Conservation (phyloP, 1,140 invertebrate species). For the Rhopalosiphum padi region DNA sequence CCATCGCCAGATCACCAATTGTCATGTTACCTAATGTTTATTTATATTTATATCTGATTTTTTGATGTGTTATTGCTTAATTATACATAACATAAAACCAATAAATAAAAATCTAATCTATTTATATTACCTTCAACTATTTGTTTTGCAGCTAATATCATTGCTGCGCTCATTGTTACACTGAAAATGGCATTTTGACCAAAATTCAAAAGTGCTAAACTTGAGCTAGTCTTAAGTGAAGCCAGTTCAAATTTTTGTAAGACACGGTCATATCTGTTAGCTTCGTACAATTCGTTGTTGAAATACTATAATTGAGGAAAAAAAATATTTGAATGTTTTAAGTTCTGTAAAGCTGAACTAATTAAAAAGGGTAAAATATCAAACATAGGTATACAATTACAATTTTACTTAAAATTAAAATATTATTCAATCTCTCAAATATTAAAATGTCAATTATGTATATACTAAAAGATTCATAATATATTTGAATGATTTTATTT, state of each 20-base stretch:
- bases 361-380: neutral
- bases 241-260: constrained; percentile 89
- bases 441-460: too few relatives aligned
- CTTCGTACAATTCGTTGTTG: constrained; percentile 96
- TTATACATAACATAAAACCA: neutral
- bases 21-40: constrained; percentile 83
- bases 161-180: constrained; percentile 87
- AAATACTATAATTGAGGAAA: constrained; percentile 80
- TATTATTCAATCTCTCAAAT: too few relatives aligned
- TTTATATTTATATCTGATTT: neutral
- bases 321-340: neutral
- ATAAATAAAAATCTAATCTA: neutral
- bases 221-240: constrained; percentile 93
- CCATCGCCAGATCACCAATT: constrained; percentile 98
- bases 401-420: neutral
- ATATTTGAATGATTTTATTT: too few relatives aligned
- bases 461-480: too few relatives aligned
- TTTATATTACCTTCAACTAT: constrained; percentile 82
- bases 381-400: neutral
- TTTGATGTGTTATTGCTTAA: neutral
- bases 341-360: neutral
- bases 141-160: constrained; percentile 90
- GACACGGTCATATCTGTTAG: constrained; percentile 85
- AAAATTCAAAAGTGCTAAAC: constrained; percentile 94
- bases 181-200: constrained; percentile 99